Evolutionary conservation across 2,797 vertebrate genomes (phyloP), one percentile per base, ranked within the genome.

Genomic region (Melanotaenia trifasciata): DNA sequence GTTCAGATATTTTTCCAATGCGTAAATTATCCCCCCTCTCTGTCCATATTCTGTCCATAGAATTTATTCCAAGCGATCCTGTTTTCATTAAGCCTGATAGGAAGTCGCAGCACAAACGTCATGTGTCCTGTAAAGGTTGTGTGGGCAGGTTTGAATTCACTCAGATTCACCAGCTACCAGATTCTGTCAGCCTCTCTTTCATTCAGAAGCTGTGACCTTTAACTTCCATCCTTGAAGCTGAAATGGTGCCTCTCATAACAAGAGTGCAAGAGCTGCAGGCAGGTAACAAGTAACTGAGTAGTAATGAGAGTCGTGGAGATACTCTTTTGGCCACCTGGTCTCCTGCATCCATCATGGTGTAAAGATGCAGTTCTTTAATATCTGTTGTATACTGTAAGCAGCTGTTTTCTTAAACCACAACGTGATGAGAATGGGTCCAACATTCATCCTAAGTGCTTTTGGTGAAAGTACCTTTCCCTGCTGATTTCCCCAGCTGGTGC

Each of bases 391-490:
- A 77, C 50, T 67, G 70, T 45, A 65, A 73, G 64, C 72, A 51
- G 50, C 58, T 68, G 47, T 70, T 71, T 79, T 77, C 57, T 83
- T 76, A 59, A 72, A 70, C 67, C 66, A 75, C 70, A 66, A 47
- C 36, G 53, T 64, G 56, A 59, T 35, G 57, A 74, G 36, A 50
- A 62, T 60, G 45, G 51, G 50, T 33, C 43, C 57, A 62, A 50
- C 62, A 33, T 80, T 81, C 70, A 62, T 33, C 60, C 47, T 72
- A 35, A 77, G 60, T 74, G 84, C 60, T 83, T 67, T 84, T 74
- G 67, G 35, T 81, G 50, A 81, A 81, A 79, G 62, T 22, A 70
- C 0, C 70, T 78, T 59, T 75, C 70, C 61, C 75, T 59, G 40
- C 43, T 58, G 65, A 43, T 80, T 71, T 85, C 58, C 50, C 43